These are phyloP conservation scores for Lumbricus terrestris DNA, from an alignment of 2,888 invertebrate species.

Conservation along the genomic window DNA sequence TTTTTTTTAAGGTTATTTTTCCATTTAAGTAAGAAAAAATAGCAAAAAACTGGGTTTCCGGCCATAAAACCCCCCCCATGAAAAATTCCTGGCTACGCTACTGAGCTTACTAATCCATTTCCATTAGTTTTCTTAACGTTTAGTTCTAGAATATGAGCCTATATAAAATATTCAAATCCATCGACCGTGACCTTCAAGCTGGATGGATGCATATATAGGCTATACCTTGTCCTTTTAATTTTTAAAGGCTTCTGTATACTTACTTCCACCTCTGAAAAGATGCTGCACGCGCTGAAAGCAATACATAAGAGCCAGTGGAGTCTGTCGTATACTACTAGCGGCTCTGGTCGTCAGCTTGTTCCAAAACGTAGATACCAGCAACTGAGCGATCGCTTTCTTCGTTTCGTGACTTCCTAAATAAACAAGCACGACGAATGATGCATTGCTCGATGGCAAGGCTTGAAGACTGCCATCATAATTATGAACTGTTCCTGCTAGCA, in stretches of 20 bases:
- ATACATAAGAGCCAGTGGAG: neutral
- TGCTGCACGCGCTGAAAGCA: neutral
- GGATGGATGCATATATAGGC: too few species aligned
- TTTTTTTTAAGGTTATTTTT: too few species aligned
- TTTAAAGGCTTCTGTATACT: neutral
- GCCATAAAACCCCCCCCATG: too few species aligned
- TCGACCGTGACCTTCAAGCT: neutral
- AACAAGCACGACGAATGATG: neutral
- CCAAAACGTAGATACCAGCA: neutral
- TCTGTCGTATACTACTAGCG: neutral
- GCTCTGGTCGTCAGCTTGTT: neutral
- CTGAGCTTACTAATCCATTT: too few species aligned
- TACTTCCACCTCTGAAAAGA: neutral
- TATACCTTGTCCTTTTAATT: too few species aligned
- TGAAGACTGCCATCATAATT: neutral
- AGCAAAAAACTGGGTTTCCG: too few species aligned
- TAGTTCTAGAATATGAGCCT: too few species aligned
- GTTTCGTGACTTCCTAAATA: neutral
- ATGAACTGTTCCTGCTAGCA: too few species aligned
- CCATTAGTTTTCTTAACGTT: too few species aligned
- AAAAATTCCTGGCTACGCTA: too few species aligned
- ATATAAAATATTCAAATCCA: neutral
- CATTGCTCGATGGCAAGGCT: neutral
- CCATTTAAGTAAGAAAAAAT: too few species aligned
- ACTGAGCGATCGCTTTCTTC: neutral